Percentiles rank a stretch among this genome's conserved stretches.
phyloP scores from a whole-genome alignment of 2,797 vertebrate species.

The Gymnodraco acuticeps region DNA sequence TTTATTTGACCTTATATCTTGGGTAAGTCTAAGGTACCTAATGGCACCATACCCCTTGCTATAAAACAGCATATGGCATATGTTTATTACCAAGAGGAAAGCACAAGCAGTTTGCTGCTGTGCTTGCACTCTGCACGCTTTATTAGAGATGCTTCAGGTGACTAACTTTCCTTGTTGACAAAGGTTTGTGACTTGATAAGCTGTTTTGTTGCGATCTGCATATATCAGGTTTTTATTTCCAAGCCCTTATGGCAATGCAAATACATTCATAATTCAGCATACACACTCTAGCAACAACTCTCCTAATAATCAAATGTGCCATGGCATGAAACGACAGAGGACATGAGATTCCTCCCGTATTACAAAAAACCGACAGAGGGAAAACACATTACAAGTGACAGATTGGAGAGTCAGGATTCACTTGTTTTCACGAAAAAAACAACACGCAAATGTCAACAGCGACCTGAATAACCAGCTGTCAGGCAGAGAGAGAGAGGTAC shows the following conservation, averaged over 20 bases:
- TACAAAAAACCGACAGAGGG: slow-evolving; percentile 1
- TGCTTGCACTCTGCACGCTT: background rate
- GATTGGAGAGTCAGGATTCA: slow-evolving; percentile 62
- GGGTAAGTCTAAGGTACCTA: too few relatives aligned
- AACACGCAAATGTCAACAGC: slow-evolving; percentile 63
- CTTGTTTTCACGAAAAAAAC: slow-evolving; percentile 56
- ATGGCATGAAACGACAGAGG: slow-evolving; percentile 8
- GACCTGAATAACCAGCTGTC: slow-evolving; percentile 69
- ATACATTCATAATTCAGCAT: background rate
- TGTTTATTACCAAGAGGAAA: background rate
- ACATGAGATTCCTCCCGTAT: slow-evolving; percentile 1
- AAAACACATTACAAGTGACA: slow-evolving; percentile 36
- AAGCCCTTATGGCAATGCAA: background rate
- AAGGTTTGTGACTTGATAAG: background rate
- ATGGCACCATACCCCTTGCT: background rate
- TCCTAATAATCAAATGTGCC: background rate
- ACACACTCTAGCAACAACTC: background rate
- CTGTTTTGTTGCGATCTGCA: background rate
- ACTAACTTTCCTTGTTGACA: background rate
- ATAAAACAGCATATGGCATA: background rate
- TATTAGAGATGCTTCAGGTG: background rate
- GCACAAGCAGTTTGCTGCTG: background rate
- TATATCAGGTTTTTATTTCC: background rate
- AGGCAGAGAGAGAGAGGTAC: slow-evolving; percentile 36
- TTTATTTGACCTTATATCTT: too few relatives aligned